Conservation (phyloP, 2,113 vertebrate genomes). For the Orientallactaga bullata region DNA sequence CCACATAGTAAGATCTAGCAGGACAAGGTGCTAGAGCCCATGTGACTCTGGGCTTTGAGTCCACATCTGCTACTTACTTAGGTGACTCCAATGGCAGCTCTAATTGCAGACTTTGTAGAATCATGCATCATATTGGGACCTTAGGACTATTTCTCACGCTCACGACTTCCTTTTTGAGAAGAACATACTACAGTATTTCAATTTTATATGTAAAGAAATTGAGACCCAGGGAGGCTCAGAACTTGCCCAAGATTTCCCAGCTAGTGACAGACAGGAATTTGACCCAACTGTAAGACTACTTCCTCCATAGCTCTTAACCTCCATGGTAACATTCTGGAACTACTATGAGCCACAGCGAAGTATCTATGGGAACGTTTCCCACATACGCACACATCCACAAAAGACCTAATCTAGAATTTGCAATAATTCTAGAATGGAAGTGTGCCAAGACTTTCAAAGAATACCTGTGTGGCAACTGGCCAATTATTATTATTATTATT, state of each 20-base stretch:
- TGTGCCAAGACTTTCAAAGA: neutral
- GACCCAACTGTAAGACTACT: neutral
- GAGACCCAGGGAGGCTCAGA: neutral
- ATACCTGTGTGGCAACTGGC: no score
- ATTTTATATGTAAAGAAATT: neutral
- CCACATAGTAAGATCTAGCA: neutral
- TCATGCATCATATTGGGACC: no score
- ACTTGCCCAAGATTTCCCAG: neutral
- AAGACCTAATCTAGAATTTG: neutral
- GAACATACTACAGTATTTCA: neutral
- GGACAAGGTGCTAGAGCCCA: neutral
- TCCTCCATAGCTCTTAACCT: neutral
- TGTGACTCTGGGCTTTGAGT: neutral
- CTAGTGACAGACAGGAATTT: no score
- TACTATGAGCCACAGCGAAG: neutral
- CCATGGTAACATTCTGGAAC: neutral
- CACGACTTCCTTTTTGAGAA: neutral
- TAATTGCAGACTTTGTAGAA: neutral
- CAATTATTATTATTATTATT: no score
- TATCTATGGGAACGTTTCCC: no score
- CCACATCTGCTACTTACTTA: neutral
- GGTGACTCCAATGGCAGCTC: no score
- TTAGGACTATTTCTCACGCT: neutral
- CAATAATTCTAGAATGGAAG: neutral
- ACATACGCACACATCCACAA: no score